Base-by-base conservation (phyloP, 2,113 vertebrate species). In the Grallaria varia region DNA sequence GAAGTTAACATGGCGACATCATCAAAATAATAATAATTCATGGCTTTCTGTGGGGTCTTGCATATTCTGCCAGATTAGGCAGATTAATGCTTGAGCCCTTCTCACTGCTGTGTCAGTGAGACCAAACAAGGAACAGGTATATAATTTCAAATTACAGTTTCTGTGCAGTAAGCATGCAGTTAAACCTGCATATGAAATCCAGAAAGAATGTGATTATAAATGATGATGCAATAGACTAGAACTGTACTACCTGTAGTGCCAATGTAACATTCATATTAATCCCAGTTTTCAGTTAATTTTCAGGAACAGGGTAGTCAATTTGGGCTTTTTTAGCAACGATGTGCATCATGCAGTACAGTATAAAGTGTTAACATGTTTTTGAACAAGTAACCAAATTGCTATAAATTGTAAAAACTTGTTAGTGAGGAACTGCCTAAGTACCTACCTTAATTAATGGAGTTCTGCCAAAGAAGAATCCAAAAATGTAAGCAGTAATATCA, bases 391-490 rank as follows among this genome's bases (percentile, higher is more conserved):
- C 19, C 74, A 53, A 92, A 49, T 12, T 18, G n/a, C 42, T 88
- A 40, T 67, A 56, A 87, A 75, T 28, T 72, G 11, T 55, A 72
- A 83, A 80, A 92, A 66, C 37, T 79, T 53, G 24, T 71, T 78
- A 47, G 50, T 3, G 6, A 77, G 35, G 35, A 94, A 88, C n/a
- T 72, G n/a, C 56, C 12, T 64, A 53, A 93, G 28, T 22, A 73
- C 86, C 95, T 96, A 99, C 99, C 99, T 99, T 99, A 91, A 99
- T 99, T 92, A 99, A 97, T 3, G 99, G 99, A 87, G 99, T 99
- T 97, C 99, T 98, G 77, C 99, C 99, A 93, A 99, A 99, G 97
- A 99, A 99, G 98, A 99, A 99, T 73, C 99, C 99, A 96, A 99
- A 99, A 97, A 99, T 96, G 92, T 99, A 99, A 87, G 99, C 99